Evolutionary conservation across 1,140 invertebrate genomes (phyloP), one percentile per base, ranked within the genome.

Genomic region (Diabrotica undecimpunctata): DNA sequence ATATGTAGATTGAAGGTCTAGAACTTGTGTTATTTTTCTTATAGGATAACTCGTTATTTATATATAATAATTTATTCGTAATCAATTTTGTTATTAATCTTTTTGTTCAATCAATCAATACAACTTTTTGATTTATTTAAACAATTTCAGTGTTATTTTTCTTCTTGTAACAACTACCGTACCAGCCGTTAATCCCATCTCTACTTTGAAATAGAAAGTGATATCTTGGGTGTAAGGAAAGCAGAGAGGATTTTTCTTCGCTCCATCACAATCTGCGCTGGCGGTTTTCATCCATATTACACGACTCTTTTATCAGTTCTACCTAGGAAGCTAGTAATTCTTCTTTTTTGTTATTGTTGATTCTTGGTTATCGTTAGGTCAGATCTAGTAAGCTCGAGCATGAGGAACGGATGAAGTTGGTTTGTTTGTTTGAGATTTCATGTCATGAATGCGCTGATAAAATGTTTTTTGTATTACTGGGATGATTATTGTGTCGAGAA

Each of bases 381-480:
- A 46, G 41, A 46, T 46, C 41, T 46, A 46, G n/a, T 46, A 46
- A n/a, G 41, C n/a, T 10, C n/a, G 41, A 46, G 41, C n/a, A 46
- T 46, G 41, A 46, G 41, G 41, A 46, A 46, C 41, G 41, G n/a
- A 46, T 46, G 8, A 6, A 10, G 41, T 46, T 46, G 8, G 8
- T 46, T 46, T 46, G 41, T 46, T 46, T 46, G 8, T 46, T 46
- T n/a, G 41, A 46, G 41, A 46, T 46, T 46, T 46, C 41, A 46
- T 46, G 41, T 46, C 41, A 46, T 10, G 8, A n/a, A 46, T 46
- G n/a, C n/a, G n/a, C 8, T 46, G 65, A 63, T 38, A 54, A 25
- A 38, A 66, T 25, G 25, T 25, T 25, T 25, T 4, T 25, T 1
- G 25, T 25, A 25, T 25, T 25, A 4, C 25, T 25, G 25, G 25